phyloP scores from a whole-genome alignment of 1,140 invertebrate species.

The Dryas iulia region DNA sequence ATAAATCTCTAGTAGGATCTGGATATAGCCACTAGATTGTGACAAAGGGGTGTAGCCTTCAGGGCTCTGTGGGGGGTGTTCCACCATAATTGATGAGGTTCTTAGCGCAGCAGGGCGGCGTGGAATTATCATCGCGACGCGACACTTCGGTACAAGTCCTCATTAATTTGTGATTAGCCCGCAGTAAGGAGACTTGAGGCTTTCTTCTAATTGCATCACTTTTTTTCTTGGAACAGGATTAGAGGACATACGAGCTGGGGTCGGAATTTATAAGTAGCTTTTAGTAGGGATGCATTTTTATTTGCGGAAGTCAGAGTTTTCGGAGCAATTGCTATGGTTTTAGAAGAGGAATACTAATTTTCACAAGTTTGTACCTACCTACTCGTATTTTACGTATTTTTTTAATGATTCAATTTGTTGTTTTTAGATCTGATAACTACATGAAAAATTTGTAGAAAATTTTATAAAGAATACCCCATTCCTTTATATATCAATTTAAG shows the following conservation, averaged over 20 bases:
- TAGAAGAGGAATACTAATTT: too few species aligned
- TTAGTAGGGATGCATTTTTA: neutral
- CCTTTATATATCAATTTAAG: too few species aligned
- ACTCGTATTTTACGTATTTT: too few species aligned
- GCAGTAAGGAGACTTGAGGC: constrained; percentile 60
- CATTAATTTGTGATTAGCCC: constrained; percentile 79
- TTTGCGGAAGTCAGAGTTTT: neutral
- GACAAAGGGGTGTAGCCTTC: constrained; percentile 62
- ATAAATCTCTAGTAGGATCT: constrained; percentile 35
- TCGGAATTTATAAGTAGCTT: neutral
- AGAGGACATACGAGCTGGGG: constrained; percentile 27
- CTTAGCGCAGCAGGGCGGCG: constrained; percentile 74
- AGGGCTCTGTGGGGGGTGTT: constrained; percentile 57
- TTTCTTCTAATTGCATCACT: constrained; percentile 71
- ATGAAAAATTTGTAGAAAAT: too few species aligned
- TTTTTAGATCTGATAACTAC: too few species aligned
- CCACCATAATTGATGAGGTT: constrained; percentile 76
- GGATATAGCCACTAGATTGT: constrained; percentile 44
- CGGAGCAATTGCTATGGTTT: too few species aligned
- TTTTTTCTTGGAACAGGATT: constrained; percentile 53
- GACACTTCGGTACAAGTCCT: constrained; percentile 69
- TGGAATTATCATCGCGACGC: constrained; percentile 72
- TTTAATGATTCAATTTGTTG: too few species aligned
- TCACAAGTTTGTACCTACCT: too few species aligned
- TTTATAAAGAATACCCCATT: too few species aligned